Evolutionary conservation across 2,113 vertebrate genomes (phyloP), one percentile per base, ranked within the genome.

Genomic region (Ophthalmolycus amberensis): DNA sequence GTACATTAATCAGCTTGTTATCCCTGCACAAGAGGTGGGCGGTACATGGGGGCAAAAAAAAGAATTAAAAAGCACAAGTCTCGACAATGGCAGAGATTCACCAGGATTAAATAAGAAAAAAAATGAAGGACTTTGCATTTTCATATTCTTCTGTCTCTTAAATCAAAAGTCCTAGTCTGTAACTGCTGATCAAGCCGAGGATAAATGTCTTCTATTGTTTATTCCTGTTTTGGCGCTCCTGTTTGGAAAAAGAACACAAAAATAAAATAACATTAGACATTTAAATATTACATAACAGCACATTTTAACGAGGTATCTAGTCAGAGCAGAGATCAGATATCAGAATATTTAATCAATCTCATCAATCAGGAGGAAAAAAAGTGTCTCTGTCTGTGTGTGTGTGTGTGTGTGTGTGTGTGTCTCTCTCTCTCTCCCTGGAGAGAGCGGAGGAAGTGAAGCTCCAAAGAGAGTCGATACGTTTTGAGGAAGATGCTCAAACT

Each of bases 181-280:
- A 94, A 95, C 88, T 91, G 90, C 95, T 93, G 94, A 96, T 92
- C 94, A 91, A 95, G 93, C 89, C 94, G 85, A 92, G 91, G 87
- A 93, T 92, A 92, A 91, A 92, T 80, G 94, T 95, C 94, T 95
- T 94, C 92, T 94, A 98, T 91, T 96, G 96, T 96, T 97, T 98
- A 96, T 92, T 97, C 93, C 96, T 96, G 94, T 95, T 98, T 96
- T 97, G 97, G 89, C 96, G 96, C 94, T 98, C 97, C 97, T 99
- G 95, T 65, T 82, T 79, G 90, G 81, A 87, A 48, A 88, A 72
- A 72, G 75, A 29, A 58, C 79, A 60, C 68, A 59, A 32, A 9
- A 73, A n/a, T 76, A 40, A 71, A n/a, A 83, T 0, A 40, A 34
- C 5, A 58, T 88, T 38, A 92, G 38, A 69, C 3, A 84, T 6